Evolutionary conservation across 1,140 invertebrate species (phyloP).

Genomic region (Monomorium pharaonis): DNA sequence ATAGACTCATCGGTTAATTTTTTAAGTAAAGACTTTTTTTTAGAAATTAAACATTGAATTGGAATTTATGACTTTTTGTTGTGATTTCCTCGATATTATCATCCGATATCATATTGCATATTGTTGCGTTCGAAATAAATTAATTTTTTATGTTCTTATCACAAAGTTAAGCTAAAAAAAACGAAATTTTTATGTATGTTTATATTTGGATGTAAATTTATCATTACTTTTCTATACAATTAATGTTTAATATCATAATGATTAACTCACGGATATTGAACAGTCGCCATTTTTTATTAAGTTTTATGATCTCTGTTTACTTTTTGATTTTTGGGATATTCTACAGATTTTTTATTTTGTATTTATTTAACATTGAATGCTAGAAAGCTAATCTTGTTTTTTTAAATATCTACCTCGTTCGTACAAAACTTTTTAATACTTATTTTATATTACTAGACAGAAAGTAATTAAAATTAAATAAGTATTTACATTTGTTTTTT

Average conservation of each 20-base stretch:
- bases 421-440: background rate
- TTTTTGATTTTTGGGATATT: background rate
- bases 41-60: background rate
- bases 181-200: background rate
- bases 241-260: background rate
- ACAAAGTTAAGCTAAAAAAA: too few relatives aligned
- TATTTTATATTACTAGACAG: background rate
- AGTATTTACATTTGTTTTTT: background rate
- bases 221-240: background rate
- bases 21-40: background rate
- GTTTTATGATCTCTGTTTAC: background rate
- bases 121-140: background rate
- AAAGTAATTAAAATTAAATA: background rate
- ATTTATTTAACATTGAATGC: background rate
- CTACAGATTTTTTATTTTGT: background rate
- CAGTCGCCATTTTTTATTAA: background rate
- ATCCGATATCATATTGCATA: too few relatives aligned
- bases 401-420: background rate
- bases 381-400: background rate
- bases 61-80: background rate
- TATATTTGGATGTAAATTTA: background rate
- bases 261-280: background rate
- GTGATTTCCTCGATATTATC: background rate
- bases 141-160: too few relatives aligned
- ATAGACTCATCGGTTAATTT: background rate